Base-by-base conservation (phyloP, 1,140 invertebrate genomes). In the Zaprionus ornatus region DNA sequence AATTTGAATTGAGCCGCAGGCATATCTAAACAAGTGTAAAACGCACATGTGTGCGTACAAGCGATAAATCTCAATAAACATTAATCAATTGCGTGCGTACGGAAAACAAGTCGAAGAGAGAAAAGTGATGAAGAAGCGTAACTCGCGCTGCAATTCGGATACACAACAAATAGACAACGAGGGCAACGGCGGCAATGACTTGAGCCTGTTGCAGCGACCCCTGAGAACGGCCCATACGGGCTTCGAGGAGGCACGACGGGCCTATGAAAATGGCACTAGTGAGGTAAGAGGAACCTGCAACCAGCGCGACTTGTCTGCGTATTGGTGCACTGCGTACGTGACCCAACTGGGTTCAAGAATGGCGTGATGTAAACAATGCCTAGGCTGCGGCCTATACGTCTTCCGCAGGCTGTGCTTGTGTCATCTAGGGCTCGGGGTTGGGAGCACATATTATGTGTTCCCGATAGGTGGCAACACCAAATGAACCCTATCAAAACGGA, bases 151-250 rank as follows among this genome's bases (percentile, higher is more conserved):
- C 62, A 90, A 80, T 29, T 90, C 86, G 32, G 88, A 88, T 61
- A 88, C 66, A 66, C 77, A 87, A 72, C 74, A 80, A 64, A 78
- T 88, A 74, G 84, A 74, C 52, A 69, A 64, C 67, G 64, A 70
- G 35, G 45, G 45, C 45, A 23, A 23, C 19, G 45, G 45, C 45
- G 67, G 70, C 73, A 82, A 79, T 48, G 95, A 95, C 84, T 93
- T 94, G 76, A 94, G 95, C 62, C 79, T 95, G 52, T 91, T 96
- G 55, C 93, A 95, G 76, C 95, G 95, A 83, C 95, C 95, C 21
- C 93, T 96, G 77, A 92, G 93, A 21, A 95, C 94, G 27, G 95
- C 94, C 82, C 86, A 95, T 52, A 94, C 94, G 32, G 94, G 94
- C 32, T 94, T 96, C 84, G 93, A 93, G 66, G 95, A 96, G 79